Evolutionary conservation across 2,888 invertebrate species (phyloP).

Genomic region (Sphinx pinastri): DNA sequence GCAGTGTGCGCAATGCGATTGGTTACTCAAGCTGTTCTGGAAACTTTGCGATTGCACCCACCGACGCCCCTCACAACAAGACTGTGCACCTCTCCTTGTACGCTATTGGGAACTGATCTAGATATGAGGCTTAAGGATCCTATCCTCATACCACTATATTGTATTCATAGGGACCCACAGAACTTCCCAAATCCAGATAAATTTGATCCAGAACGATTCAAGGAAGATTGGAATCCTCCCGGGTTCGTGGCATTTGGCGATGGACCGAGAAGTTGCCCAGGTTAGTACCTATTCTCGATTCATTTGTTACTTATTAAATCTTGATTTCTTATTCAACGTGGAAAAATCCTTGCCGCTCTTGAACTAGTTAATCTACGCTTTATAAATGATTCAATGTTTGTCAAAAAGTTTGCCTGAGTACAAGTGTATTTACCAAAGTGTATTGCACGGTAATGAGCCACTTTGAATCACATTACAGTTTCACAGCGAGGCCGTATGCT

Average conservation of each 20-base stretch:
- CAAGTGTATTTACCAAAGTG: not conserved
- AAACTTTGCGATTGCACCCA: constrained; percentile 73
- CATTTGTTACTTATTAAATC: not conserved
- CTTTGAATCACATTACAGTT: not conserved
- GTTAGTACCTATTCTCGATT: constrained; percentile 50
- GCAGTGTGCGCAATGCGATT: constrained; percentile 69
- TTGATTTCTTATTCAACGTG: not conserved
- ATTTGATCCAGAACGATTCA: constrained; percentile 72
- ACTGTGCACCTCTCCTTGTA: constrained; percentile 69
- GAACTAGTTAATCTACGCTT: not conserved
- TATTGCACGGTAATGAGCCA: not conserved
- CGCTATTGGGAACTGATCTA: constrained; percentile 60
- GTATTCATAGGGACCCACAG: constrained; percentile 70
- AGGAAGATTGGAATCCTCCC: constrained; percentile 61
- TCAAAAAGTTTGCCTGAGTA: not conserved
- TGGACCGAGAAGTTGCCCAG: constrained; percentile 76
- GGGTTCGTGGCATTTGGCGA: constrained; percentile 76
- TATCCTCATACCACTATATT: constrained; percentile 69
- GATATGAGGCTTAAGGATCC: constrained; percentile 64
- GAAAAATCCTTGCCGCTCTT: too few species aligned
- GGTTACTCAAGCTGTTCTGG: constrained; percentile 60
- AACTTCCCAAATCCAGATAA: constrained; percentile 72
- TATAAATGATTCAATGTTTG: not conserved
- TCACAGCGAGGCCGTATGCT: not conserved
- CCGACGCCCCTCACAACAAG: constrained; percentile 75